Conservation (phyloP, 2,888 invertebrate genomes). For the Lutraria lutraria region DNA sequence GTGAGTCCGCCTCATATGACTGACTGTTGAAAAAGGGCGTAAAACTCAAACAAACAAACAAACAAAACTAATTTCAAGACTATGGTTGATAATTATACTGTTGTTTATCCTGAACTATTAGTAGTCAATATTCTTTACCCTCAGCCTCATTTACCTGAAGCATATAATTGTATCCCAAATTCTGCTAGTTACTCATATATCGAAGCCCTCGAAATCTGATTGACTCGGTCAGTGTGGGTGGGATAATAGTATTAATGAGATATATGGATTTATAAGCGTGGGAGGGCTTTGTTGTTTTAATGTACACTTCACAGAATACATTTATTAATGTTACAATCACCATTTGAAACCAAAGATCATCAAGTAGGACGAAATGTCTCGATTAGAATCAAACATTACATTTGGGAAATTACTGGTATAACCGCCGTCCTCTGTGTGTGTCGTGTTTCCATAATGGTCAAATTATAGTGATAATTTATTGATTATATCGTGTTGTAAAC, state of each 20-base stretch:
- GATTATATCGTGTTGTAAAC: background rate
- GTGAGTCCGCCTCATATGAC: too few relatives aligned
- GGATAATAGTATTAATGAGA: too few relatives aligned
- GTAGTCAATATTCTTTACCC: too few relatives aligned
- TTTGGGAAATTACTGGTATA: conserved; percentile 4
- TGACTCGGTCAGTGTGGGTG: background rate
- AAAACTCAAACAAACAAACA: too few relatives aligned
- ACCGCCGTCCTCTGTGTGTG: background rate
- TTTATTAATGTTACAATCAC: background rate
- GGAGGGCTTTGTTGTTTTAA: background rate
- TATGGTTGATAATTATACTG: too few relatives aligned
- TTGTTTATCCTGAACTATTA: too few relatives aligned
- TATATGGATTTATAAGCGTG: background rate
- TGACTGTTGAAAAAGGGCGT: too few relatives aligned
- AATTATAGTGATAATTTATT: background rate
- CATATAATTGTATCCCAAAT: background rate
- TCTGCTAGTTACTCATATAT: background rate
- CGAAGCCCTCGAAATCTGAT: background rate
- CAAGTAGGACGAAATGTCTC: background rate
- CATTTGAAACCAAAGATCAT: background rate
- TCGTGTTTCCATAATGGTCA: background rate
- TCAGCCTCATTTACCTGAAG: too few relatives aligned
- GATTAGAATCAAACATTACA: background rate
- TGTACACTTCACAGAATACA: background rate
- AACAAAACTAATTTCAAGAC: too few relatives aligned